Conservation (phyloP, 2,113 vertebrate species). For the Charadrius vociferus region DNA sequence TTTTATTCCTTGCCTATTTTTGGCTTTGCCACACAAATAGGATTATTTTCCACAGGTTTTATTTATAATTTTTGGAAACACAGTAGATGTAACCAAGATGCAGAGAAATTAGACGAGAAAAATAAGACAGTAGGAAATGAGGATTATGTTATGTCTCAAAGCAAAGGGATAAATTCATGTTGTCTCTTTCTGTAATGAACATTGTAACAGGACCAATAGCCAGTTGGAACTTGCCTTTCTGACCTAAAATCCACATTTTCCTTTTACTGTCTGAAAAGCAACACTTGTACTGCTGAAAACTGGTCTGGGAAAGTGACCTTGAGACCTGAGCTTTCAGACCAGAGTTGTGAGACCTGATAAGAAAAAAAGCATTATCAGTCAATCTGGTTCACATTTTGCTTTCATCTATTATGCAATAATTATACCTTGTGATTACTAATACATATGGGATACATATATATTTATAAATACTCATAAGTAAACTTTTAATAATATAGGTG, state of each 20-base stretch:
- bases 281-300: not conserved
- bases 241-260: not conserved
- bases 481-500: not conserved
- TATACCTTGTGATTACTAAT: not conserved
- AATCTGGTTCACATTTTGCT: not conserved
- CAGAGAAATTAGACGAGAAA: not conserved
- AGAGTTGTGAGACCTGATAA: not conserved
- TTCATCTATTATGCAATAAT: not conserved
- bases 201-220: accelerated
- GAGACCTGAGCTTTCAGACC: not conserved
- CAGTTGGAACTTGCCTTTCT: not conserved
- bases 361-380: not conserved
- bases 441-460: too few relatives aligned
- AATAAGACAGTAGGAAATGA: not conserved
- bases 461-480: not conserved
- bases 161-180: not conserved
- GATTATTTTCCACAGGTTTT: not conserved
- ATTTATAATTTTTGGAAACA: not conserved
- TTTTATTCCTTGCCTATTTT: not conserved
- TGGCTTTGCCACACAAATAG: not conserved
- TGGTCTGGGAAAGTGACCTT: not conserved
- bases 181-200: not conserved
- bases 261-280: not conserved
- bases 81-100: not conserved
- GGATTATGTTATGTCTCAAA: not conserved